A percentile compares a stretch with the other conserved stretches of the same genome.
Conservation (phyloP, 1,140 invertebrate genomes). For the Cheumatopsyche charites region DNA sequence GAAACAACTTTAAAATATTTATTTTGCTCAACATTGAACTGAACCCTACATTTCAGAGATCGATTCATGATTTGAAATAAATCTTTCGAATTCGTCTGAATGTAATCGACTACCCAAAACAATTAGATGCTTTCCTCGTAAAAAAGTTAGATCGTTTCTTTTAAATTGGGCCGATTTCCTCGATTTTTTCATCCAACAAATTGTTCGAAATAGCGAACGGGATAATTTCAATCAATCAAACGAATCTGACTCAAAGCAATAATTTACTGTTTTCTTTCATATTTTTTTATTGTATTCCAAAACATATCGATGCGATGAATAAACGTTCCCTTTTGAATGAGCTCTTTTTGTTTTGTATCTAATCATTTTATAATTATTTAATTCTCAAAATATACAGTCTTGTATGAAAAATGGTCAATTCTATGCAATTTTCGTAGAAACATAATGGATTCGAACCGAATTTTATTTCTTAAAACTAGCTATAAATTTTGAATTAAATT, state of each 20-base stretch:
- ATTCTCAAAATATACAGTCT: background rate
- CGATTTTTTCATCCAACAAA: conserved; percentile 10
- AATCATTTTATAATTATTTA: conserved; percentile 23
- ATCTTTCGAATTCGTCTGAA: conserved; percentile 11
- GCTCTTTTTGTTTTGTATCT: conserved; percentile 3
- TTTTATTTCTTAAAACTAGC: background rate
- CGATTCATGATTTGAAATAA: conserved; percentile 13
- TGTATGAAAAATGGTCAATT: too few relatives aligned
- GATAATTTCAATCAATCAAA: conserved; percentile 49
- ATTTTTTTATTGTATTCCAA: background rate
- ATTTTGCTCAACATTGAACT: too few relatives aligned
- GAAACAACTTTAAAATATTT: too few relatives aligned
- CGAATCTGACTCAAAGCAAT: conserved; percentile 34
- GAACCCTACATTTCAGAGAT: too few relatives aligned
- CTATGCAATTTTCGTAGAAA: too few relatives aligned
- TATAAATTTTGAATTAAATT: too few relatives aligned
- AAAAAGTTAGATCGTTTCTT: conserved; percentile 33
- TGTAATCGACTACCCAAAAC: conserved; percentile 10
- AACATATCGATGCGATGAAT: conserved; percentile 6
- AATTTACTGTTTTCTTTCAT: conserved; percentile 41
- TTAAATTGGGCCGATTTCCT: background rate
- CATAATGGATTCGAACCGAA: too few relatives aligned
- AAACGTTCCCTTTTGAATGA: conserved; percentile 9
- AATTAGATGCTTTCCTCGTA: background rate
- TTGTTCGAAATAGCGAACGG: conserved; percentile 17